Evolutionary conservation across 2,797 vertebrate genomes (phyloP), one percentile per base, ranked within the genome.

Genomic region (Xyrichtys novacula): DNA sequence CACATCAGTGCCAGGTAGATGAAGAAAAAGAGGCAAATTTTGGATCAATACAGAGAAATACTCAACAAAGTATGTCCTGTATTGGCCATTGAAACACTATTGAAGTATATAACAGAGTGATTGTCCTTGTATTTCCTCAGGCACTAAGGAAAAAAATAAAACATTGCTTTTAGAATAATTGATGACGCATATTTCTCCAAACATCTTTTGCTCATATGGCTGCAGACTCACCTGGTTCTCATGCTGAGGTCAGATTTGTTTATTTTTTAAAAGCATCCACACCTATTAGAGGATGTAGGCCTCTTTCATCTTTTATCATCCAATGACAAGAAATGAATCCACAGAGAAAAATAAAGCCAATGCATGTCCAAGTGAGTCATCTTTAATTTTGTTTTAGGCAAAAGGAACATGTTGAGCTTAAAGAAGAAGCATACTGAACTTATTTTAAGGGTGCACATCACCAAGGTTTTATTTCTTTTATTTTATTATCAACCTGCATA

Each of bases 251-350:
- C 58, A 47, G 39, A 61, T 75, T 73, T 70, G 46, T 74, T 70
- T 77, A 49, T 81, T 70, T 62, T 38, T 34, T 66, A 44, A 39
- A 65, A 56, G 60, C 54, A 72, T 71, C 56, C 61, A 73, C 72
- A 76, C 61, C 47, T 66, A 46, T 66, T 74, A 64, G 31, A 65
- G 28, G 46, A 42, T 47, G 40, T 55, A 70, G 59, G 32, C 26
- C 42, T 79, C 62, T 80, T 65, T 65, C 34, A 59, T 68, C 52
- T 58, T 47, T 62, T 38, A 55, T 53, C 52, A 67, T 64, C 31
- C 49, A 36, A 12, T 40, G 60, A 72, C 20, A 19, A 65, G 50
- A 53, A 78, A 65, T 58, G 20, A 59, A 61, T 78, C 76, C 25
- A 61, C 9, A 29, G 11, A 54, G 61, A 55, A 36, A 76, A 71